phyloP scores from a whole-genome alignment of 2,797 vertebrate species.

The Acropternis orthonyx region DNA sequence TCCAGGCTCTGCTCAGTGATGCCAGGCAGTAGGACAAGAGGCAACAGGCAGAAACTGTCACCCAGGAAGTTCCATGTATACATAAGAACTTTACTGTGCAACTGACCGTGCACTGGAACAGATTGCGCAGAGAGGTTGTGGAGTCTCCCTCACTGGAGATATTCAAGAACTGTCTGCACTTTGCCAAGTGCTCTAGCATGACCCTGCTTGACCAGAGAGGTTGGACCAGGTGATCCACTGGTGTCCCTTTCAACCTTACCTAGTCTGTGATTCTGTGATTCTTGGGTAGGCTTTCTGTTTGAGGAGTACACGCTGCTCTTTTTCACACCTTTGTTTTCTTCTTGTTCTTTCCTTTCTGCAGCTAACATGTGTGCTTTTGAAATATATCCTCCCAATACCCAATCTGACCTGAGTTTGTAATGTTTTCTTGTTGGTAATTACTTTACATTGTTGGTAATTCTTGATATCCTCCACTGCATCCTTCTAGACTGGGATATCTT shows the following conservation, averaged over 20 bases:
- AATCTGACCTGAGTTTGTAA: neutral
- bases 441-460: neutral
- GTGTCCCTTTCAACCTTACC: neutral
- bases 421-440: neutral
- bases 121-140: neutral
- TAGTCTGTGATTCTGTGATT: neutral
- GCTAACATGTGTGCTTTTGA: neutral
- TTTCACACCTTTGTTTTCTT: neutral
- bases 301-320: accelerated
- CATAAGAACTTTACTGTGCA: neutral
- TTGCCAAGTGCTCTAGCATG: neutral
- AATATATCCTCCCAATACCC: neutral
- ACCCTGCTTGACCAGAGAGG: neutral
- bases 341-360: neutral
- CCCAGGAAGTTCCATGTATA: neutral
- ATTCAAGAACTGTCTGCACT: neutral
- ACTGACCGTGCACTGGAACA: neutral
- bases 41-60: accelerated
- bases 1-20: neutral
- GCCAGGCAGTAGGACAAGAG: neutral
- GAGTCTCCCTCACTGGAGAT: neutral
- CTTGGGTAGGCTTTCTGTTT: neutral
- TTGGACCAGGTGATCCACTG: neutral
- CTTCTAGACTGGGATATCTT: neutral
- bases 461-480: neutral